These are phyloP conservation scores for Gari tellinella DNA, from an alignment of 2,888 invertebrate species.

Conservation along the genomic window DNA sequence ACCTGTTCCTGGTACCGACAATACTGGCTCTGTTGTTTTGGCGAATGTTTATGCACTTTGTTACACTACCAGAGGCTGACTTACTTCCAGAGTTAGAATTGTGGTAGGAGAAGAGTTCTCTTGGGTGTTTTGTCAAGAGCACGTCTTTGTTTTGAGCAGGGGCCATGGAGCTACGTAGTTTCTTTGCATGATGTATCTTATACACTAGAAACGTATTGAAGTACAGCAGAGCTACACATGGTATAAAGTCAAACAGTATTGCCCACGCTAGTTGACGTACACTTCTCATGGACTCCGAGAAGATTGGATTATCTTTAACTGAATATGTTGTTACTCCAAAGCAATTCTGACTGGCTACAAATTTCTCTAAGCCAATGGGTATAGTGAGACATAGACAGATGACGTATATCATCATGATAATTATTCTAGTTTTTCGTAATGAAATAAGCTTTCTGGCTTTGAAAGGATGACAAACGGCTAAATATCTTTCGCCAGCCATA, in stretches of 20 bases:
- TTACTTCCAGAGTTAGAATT: slow-evolving; percentile 24
- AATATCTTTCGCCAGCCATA: slow-evolving; percentile 82
- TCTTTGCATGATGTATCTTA: slow-evolving; percentile 72
- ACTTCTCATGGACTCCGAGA: slow-evolving; percentile 57
- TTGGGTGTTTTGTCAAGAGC: slow-evolving; percentile 47
- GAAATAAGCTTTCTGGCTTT: slow-evolving; percentile 80
- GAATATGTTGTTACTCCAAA: slow-evolving; percentile 53
- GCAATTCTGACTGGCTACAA: slow-evolving; percentile 57
- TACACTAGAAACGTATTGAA: slow-evolving; percentile 80
- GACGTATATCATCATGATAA: slow-evolving; percentile 71
- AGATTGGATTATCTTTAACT: slow-evolving; percentile 56
- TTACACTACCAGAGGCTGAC: slow-evolving; percentile 17
- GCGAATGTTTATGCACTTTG: slow-evolving; percentile 11
- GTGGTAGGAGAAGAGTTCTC: slow-evolving; percentile 56
- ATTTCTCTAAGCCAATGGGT: slow-evolving; percentile 75
- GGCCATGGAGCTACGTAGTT: slow-evolving; percentile 75
- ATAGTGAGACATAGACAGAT: slow-evolving; percentile 71
- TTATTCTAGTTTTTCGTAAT: slow-evolving; percentile 75
- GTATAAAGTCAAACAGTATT: slow-evolving; percentile 79
- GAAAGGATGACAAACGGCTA: slow-evolving; percentile 83
- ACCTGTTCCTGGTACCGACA: slow-evolving; percentile 7
- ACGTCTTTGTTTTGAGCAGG: slow-evolving; percentile 55
- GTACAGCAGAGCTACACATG: slow-evolving; percentile 78
- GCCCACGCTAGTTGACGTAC: slow-evolving; percentile 77
- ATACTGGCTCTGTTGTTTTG: slow-evolving; percentile 8